These are phyloP conservation scores for Chauna torquata DNA, from an alignment of 2,113 vertebrate genomes.

Conservation along the genomic window DNA sequence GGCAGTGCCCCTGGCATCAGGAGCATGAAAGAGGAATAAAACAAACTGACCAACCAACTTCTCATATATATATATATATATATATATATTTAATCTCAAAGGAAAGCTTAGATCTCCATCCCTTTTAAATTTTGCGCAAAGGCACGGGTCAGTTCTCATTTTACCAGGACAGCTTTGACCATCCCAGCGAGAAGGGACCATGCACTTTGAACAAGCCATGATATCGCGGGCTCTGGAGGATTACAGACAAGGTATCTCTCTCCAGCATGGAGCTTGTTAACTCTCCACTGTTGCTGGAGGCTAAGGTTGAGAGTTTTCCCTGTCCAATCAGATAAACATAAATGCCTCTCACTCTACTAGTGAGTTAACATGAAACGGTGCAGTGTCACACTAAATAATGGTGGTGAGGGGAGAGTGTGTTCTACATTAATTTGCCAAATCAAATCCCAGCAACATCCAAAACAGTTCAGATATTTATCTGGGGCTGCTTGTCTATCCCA, in stretches of 20 bases:
- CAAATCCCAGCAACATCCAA: background rate
- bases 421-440: background rate
- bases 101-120: background rate
- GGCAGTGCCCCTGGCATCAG: background rate
- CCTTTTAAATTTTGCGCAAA: background rate
- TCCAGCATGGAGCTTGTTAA: background rate
- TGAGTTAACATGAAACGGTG: background rate
- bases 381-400: background rate
- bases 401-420: background rate
- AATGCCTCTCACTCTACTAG: background rate
- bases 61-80: background rate
- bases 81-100: background rate
- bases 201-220: background rate
- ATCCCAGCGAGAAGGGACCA: background rate
- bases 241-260: background rate
- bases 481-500: background rate
- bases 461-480: background rate
- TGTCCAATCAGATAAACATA: background rate
- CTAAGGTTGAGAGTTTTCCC: background rate
- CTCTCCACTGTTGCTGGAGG: background rate
- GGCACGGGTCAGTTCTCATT: background rate
- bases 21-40: background rate
- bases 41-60: background rate
- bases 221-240: rapidly evolving
- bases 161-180: background rate